Evolutionary conservation across 37 sponge, comb jelly and placozoan genomes (phyloP).

Genomic region (Halichondria panicea): DNA sequence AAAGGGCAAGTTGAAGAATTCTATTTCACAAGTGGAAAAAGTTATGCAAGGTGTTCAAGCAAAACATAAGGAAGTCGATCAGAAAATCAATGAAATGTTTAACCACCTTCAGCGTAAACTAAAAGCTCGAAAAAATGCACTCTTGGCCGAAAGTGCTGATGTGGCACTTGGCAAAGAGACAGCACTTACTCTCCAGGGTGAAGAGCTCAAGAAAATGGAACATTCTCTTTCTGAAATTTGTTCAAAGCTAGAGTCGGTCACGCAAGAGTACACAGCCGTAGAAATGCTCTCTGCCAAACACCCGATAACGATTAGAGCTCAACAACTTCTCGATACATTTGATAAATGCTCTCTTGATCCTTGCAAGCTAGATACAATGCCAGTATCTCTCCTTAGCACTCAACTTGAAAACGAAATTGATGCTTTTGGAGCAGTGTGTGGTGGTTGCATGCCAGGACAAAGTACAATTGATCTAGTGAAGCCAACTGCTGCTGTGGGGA

Average conservation of each 20-base stretch:
- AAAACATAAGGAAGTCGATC: conserved; percentile 12
- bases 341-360: not conserved
- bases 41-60: conserved; percentile 3
- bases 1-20: conserved; percentile 4
- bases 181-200: not conserved
- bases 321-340: not conserved
- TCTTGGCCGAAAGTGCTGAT: conserved; percentile 16
- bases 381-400: not conserved
- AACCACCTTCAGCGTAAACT: conserved; percentile 3
- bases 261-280: conserved; percentile 13
- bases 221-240: not conserved
- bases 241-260: not conserved
- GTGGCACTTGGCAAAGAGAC: conserved; percentile 5
- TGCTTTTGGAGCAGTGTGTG: conserved; percentile 5
- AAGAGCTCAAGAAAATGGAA: conserved; percentile 12
- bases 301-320: not conserved
- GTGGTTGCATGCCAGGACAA: not conserved
- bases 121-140: not conserved
- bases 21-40: conserved; percentile 15
- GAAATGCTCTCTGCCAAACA: conserved; percentile 33
- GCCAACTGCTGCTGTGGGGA: not conserved
- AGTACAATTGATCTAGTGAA: not conserved
- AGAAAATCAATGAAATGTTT: not conserved
- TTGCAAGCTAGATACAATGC: not conserved
- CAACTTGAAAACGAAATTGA: not conserved